phyloP scores from a whole-genome alignment of 2,113 vertebrate genomes.

The Cololabis saira region DNA sequence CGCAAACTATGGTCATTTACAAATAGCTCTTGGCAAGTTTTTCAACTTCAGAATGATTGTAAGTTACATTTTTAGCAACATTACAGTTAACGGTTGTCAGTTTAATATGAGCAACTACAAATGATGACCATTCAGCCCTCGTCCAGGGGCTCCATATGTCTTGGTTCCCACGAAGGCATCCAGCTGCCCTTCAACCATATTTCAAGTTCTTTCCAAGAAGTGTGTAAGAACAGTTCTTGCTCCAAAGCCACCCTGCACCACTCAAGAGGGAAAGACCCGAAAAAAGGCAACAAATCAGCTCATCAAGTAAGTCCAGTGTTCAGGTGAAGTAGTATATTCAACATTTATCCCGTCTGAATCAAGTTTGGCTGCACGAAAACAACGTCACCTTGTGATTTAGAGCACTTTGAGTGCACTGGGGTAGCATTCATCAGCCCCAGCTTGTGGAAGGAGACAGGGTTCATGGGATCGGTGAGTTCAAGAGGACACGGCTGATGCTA shows the following conservation, averaged over 20 bases:
- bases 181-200: conserved; percentile 64
- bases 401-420: conserved; percentile 12
- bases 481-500: conserved; percentile 59
- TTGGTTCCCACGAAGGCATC: conserved; percentile 64
- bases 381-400: conserved; percentile 8
- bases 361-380: neutral
- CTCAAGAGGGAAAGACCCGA: conserved; percentile 80
- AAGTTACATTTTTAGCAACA: neutral
- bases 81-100: too few relatives aligned
- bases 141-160: conserved; percentile 51
- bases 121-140: too few relatives aligned
- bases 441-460: conserved; percentile 37
- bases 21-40: too few relatives aligned
- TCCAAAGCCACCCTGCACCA: conserved; percentile 86
- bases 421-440: conserved; percentile 18
- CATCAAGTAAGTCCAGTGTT: conserved; percentile 86
- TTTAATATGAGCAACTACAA: too few relatives aligned
- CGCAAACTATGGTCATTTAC: neutral
- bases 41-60: too few relatives aligned
- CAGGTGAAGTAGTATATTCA: neutral
- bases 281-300: conserved; percentile 83
- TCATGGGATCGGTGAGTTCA: conserved; percentile 50
- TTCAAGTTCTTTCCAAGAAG: conserved; percentile 61
- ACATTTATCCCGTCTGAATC: neutral
- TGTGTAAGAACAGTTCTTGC: conserved; percentile 75